phyloP scores from a whole-genome alignment of 2,888 invertebrate genomes.

The Lochmaea crataegi region DNA sequence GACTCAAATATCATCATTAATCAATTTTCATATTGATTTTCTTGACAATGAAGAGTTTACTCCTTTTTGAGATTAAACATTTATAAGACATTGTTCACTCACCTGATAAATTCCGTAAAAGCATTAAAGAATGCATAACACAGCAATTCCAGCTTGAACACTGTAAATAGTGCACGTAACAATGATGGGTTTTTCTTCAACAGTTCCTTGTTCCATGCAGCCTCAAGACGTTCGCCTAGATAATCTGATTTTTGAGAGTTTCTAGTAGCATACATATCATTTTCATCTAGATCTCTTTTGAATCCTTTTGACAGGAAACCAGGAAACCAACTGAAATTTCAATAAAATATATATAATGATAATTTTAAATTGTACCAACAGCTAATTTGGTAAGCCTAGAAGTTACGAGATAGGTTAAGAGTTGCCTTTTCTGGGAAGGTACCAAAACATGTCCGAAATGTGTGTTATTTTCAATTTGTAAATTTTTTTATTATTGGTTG shows the following conservation, averaged over 20 bases:
- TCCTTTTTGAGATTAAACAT: neutral
- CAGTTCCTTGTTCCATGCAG: constrained; percentile 54
- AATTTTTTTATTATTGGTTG: too few species aligned
- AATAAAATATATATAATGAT: constrained; percentile 43
- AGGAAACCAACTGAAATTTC: constrained; percentile 64
- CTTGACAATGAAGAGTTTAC: too few species aligned
- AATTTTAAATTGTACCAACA: too few species aligned
- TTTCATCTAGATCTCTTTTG: constrained; percentile 64
- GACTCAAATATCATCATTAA: too few species aligned
- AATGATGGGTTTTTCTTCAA: constrained; percentile 52
- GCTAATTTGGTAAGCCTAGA: too few species aligned
- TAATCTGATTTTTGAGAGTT: constrained; percentile 31
- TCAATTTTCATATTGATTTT: too few species aligned
- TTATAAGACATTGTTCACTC: neutral
- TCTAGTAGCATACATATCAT: constrained; percentile 63
- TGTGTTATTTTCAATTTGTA: too few species aligned
- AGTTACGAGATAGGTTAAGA: too few species aligned
- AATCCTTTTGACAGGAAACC: constrained; percentile 66
- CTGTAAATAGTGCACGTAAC: constrained; percentile 51
- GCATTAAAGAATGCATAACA: constrained; percentile 42
- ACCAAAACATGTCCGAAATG: too few species aligned
- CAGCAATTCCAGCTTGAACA: constrained; percentile 51
- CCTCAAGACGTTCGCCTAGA: constrained; percentile 63
- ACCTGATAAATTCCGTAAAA: constrained; percentile 41
- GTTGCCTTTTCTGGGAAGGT: too few species aligned